Evolutionary conservation across 2,888 invertebrate species (phyloP), one percentile per base, ranked within the genome.

Genomic region (Tryphoninae sp.): DNA sequence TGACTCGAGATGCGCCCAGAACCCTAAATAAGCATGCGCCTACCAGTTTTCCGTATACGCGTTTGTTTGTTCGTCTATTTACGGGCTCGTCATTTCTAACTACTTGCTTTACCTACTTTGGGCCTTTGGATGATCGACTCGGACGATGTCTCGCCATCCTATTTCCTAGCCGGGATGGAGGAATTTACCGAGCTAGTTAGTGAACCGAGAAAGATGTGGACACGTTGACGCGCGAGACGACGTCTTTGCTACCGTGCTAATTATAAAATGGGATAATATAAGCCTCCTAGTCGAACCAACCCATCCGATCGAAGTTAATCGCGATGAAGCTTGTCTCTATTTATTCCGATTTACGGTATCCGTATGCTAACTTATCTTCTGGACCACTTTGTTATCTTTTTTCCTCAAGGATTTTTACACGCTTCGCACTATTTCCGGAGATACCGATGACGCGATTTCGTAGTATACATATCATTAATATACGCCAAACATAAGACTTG

Each of bases 181-280:
- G 65, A 40, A 58, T 78, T 78, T 71, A 58, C 71, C 64, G 49
- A 59, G 49, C 49, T 78, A 55, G 58, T 78, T 78, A 78, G 72
- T 65, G 58, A 72, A 22, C 49, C 33, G 45, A 45, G 40, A 65
- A 40, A 58, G 59, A 78, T 22, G 49, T 22, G 19, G 58, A 55
- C 58, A 23, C 45, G 55, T 65, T 58, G 65, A 78, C 58, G 72
- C 33, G 40, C 65, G 59, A 73, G 65, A 64, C 53, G 55, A 45
- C 61, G n/a, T 19, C 42, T 65, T 40, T n/a, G 64, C 71, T 22
- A 59, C 65, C 40, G 78, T 78, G 72, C 65, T 78, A 78, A 72
- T 78, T 72, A 78, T 78, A 72, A 78, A 78, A 59, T 62, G 33
- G 49, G 78, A 78, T 78, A 72, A 65, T 78, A 78, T 65, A 64